A percentile compares a stretch with the other conserved stretches of the same genome.
Evolutionary conservation across 2,797 vertebrate genomes (phyloP).

Genomic region (Moxostoma hubbsi): DNA sequence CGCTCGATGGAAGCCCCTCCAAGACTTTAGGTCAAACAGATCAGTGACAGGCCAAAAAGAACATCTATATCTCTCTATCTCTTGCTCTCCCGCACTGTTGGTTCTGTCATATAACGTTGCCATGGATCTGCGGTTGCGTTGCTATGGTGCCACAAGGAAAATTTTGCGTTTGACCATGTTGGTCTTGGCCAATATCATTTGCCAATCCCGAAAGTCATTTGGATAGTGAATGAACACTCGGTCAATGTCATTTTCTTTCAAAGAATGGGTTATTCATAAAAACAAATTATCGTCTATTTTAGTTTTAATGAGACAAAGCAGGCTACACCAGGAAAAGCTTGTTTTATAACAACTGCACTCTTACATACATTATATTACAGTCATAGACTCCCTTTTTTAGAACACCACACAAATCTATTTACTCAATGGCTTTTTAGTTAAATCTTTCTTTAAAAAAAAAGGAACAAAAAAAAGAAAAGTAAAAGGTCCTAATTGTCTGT

Average conservation of each 20-base stretch:
- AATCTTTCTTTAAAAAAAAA: conserved; percentile 62
- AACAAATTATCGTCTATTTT: conserved; percentile 74
- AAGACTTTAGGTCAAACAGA: conserved; percentile 77
- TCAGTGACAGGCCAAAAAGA: conserved; percentile 65
- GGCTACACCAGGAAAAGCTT: conserved; percentile 78
- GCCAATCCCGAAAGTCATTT: conserved; percentile 49
- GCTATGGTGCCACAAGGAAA: conserved; percentile 57
- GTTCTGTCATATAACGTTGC: conserved; percentile 61
- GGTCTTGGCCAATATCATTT: conserved; percentile 10
- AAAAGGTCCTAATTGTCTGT: conserved; percentile 59
- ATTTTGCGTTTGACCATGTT: conserved; percentile 49
- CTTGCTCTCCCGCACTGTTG: conserved; percentile 48
- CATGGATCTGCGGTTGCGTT: conserved; percentile 63
- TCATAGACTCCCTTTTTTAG: conserved; percentile 78
- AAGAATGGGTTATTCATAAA: conserved; percentile 68
- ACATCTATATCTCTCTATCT: conserved; percentile 66
- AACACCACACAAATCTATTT: conserved; percentile 83
- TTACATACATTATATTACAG: conserved; percentile 82
- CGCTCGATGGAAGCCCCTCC: conserved; percentile 47
- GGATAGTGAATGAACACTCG: conserved; percentile 36
- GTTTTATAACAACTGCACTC: conserved; percentile 82
- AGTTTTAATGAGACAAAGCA: conserved; percentile 80
- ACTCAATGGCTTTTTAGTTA: conserved; percentile 81
- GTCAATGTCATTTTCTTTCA: conserved; percentile 40
- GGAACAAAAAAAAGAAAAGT: too few species aligned